Conservation (phyloP, 2,113 vertebrate species). For the Eurypyga helias region DNA sequence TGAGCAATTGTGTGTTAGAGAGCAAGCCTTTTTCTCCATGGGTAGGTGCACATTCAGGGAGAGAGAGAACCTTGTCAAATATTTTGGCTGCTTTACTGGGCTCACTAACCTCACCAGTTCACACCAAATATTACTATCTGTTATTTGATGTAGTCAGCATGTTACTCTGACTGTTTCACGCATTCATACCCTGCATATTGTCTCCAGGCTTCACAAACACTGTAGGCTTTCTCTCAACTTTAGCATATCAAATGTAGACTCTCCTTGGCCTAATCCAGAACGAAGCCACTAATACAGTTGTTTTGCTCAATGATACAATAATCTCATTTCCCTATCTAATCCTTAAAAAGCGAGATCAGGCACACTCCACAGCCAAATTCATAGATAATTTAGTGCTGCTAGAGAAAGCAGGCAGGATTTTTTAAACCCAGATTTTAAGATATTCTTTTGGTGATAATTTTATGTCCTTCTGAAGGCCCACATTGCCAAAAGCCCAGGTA, state of each 20-base stretch:
- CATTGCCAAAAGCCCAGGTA: neutral
- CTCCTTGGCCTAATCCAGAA: neutral
- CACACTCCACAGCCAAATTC: neutral
- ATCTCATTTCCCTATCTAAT: neutral
- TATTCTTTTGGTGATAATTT: neutral
- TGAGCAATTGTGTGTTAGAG: neutral
- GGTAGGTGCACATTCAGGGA: neutral
- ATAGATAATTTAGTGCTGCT: neutral
- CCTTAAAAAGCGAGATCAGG: neutral
- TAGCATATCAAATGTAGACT: neutral
- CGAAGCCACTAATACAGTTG: neutral
- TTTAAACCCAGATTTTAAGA: neutral
- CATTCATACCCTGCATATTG: fast-evolving
- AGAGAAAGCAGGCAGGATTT: neutral
- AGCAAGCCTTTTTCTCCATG: neutral
- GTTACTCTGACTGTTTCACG: neutral
- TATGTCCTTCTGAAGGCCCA: neutral
- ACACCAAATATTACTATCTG: neutral
- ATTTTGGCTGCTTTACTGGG: neutral
- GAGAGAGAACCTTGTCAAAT: neutral
- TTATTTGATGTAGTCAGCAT: neutral
- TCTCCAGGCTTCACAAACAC: neutral
- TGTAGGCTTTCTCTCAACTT: neutral
- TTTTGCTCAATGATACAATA: neutral
- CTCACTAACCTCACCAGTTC: neutral